phyloP scores from a whole-genome alignment of 2,113 vertebrate species.

The Reinhardtius hippoglossoides region DNA sequence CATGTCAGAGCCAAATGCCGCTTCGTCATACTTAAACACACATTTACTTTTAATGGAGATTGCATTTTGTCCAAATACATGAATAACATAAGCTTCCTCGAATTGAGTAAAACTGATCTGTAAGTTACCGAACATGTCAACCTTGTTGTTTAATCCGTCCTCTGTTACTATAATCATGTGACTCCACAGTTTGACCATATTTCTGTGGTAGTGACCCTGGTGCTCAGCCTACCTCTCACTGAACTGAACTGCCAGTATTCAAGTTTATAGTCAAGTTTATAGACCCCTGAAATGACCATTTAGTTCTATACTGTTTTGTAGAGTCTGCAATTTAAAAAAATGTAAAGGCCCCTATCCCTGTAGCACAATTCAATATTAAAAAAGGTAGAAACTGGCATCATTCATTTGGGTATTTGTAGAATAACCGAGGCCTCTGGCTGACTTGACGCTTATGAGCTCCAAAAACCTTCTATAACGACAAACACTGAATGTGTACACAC shows the following conservation, averaged over 20 bases:
- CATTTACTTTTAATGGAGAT: too few relatives aligned
- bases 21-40: too few relatives aligned
- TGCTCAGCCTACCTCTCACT: background rate
- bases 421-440: background rate
- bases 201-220: too few relatives aligned
- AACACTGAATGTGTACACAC: conserved; percentile 15
- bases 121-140: too few relatives aligned
- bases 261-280: conserved; percentile 2
- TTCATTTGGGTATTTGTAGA: background rate
- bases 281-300: background rate
- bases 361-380: background rate
- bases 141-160: too few relatives aligned
- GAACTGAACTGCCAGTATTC: background rate
- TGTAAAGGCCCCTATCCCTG: background rate
- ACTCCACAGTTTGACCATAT: too few relatives aligned
- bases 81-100: too few relatives aligned
- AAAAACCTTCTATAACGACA: background rate
- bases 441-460: conserved; percentile 2
- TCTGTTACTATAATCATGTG: too few relatives aligned
- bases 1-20: too few relatives aligned
- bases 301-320: background rate
- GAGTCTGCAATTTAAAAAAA: background rate
- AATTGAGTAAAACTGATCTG: too few relatives aligned
- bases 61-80: too few relatives aligned
- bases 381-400: background rate